Conservation (phyloP, 2,797 vertebrate species). For the Artibeus jamaicensis region DNA sequence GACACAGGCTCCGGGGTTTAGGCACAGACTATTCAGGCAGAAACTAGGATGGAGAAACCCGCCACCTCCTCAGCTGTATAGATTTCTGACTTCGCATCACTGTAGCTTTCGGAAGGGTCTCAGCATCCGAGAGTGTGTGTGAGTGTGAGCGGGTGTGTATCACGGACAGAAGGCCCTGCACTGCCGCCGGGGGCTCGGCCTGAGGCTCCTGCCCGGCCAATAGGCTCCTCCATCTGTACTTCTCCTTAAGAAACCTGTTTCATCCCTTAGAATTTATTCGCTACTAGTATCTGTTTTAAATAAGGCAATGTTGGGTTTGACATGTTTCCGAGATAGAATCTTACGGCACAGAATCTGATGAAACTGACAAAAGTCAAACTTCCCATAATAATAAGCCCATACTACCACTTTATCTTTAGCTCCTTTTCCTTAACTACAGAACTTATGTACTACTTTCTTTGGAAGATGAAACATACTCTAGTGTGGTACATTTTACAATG, state of each 20-base stretch:
- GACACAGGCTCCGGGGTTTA: not conserved
- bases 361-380: not conserved
- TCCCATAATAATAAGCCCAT: not conserved
- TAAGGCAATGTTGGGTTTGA: not conserved
- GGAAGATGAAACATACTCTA: not conserved
- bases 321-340: not conserved
- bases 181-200: not conserved
- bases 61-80: not conserved
- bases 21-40: not conserved
- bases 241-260: not conserved
- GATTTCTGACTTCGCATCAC: not conserved
- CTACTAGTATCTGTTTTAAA: not conserved
- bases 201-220: not conserved
- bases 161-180: no score
- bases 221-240: not conserved
- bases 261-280: not conserved
- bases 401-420: not conserved
- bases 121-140: not conserved
- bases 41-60: not conserved
- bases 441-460: not conserved
- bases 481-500: not conserved
- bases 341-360: not conserved
- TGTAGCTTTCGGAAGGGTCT: rapidly evolving
- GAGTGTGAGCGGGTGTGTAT: no score
- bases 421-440: not conserved